phyloP scores from a whole-genome alignment of 2,888 invertebrate genomes.

The Pyrrhia umbra region DNA sequence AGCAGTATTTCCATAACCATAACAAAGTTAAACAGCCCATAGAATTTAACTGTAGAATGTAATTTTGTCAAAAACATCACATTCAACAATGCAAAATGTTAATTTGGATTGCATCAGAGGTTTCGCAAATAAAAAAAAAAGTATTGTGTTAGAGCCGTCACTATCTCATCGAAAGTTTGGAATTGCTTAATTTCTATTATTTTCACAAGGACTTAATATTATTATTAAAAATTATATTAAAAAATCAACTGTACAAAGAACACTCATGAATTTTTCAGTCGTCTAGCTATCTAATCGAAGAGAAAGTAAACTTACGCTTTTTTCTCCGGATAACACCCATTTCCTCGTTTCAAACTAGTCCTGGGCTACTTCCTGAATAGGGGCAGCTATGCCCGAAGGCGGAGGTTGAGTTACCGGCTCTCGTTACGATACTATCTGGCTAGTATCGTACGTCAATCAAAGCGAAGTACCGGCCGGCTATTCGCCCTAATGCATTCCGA shows the following conservation, averaged over 20 bases:
- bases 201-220: conserved; percentile 6
- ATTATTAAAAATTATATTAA: conserved; percentile 13
- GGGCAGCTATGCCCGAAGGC: conserved; percentile 68
- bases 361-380: conserved; percentile 74
- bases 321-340: conserved; percentile 88
- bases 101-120: conserved; percentile 32
- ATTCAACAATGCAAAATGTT: conserved; percentile 42
- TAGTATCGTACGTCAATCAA: conserved; percentile 79
- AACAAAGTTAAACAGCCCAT: conserved; percentile 50
- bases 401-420: conserved; percentile 71
- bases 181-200: background rate
- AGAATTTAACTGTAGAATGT: conserved; percentile 25
- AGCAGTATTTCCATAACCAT: conserved; percentile 52
- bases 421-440: conserved; percentile 70
- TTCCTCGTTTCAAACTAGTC: conserved; percentile 75
- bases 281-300: conserved; percentile 56
- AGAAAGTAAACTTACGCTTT: conserved; percentile 86
- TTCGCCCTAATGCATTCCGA: conserved; percentile 81
- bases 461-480: conserved; percentile 75
- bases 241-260: too few species aligned
- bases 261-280: conserved; percentile 1
- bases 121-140: conserved; percentile 29
- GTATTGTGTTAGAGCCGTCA: conserved; percentile 15
- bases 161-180: conserved; percentile 12
- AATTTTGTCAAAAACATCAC: conserved; percentile 40